Conservation (phyloP, 2,113 vertebrate genomes). For the Ardeotis arabs region DNA sequence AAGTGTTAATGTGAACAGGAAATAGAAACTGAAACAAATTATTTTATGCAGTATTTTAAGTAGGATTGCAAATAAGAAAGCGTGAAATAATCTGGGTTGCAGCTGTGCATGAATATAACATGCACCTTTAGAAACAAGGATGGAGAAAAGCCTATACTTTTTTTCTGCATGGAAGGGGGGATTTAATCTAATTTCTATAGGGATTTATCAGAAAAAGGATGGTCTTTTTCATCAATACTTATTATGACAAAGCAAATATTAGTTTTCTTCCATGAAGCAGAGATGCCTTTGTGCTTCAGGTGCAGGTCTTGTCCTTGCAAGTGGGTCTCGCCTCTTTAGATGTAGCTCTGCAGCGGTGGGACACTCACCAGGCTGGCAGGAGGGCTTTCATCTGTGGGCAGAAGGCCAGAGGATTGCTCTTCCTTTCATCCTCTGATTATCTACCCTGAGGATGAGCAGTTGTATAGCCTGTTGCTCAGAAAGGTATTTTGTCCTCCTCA, state of each 20-base stretch:
- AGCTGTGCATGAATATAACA: neutral
- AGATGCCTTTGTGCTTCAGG: neutral
- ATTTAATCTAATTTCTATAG: neutral
- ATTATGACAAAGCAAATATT: neutral
- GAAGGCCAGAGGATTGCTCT: neutral
- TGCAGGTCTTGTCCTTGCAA: neutral
- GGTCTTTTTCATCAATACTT: neutral
- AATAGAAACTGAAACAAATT: neutral
- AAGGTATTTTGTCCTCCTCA: neutral
- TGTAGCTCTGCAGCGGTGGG: neutral
- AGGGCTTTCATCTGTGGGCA: neutral
- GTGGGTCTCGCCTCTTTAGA: neutral
- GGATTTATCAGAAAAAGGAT: neutral
- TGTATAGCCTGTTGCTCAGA: neutral
- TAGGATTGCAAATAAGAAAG: neutral
- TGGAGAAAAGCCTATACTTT: neutral
- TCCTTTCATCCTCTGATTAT: neutral
- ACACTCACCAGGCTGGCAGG: neutral
- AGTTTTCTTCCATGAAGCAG: neutral
- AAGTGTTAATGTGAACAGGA: neutral
- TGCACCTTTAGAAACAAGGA: accelerated
- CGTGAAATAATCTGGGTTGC: neutral
- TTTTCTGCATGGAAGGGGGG: neutral
- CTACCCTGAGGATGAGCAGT: neutral
- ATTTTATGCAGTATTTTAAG: neutral